Evolutionary conservation across 2,113 vertebrate species (phyloP), one percentile per base, ranked within the genome.

Genomic region (Nycticryphes semicollaris): DNA sequence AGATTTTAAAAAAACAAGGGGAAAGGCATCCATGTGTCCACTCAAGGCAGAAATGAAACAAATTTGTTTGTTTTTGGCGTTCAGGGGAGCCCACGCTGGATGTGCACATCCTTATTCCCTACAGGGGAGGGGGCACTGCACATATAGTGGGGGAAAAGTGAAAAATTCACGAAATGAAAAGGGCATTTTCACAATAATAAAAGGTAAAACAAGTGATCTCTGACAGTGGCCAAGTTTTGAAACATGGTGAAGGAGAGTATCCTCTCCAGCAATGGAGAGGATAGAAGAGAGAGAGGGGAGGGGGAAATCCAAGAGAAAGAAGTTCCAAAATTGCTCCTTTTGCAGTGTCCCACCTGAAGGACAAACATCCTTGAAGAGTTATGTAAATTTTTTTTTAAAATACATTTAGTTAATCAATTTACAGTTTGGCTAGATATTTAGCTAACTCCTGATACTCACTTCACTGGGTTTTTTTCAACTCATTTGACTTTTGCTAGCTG

Each of bases 1-100:
- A 35, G 31, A 12, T 60, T 57, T 87, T 25, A 18, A 57, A 25
- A 62, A 81, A 86, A 14, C 12, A 21, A 37, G 12, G 84, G 33
- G 20, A 57, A 53, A 6, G 17, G 17, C 37, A 48, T 74, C 27
- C 30, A 5, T 0, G 0, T 20, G 12, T 37, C 28, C 6, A 1
- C 6, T 60, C 4, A 3, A 12, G 41, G 30, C 14, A 30, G 25
- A 68, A 76, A 10, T 8, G 16, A 14, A 27, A 27, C 1, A 48
- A 57, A 28, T 45, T 3, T 20, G 18, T 4, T 43, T 6, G 1
- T 27, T 43, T 14, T 14, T 4, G 0, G 0, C 0, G 1, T 6
- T 47, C 1, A 3, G 48, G 24, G 28, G 7, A 68, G 25, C 12
- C 20, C 3, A 3, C 0, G 0, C 2, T 43, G 48, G 23, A 3